Evolutionary conservation across 2,888 invertebrate species (phyloP).

Genomic region (Caenorhabditis sp.): DNA sequence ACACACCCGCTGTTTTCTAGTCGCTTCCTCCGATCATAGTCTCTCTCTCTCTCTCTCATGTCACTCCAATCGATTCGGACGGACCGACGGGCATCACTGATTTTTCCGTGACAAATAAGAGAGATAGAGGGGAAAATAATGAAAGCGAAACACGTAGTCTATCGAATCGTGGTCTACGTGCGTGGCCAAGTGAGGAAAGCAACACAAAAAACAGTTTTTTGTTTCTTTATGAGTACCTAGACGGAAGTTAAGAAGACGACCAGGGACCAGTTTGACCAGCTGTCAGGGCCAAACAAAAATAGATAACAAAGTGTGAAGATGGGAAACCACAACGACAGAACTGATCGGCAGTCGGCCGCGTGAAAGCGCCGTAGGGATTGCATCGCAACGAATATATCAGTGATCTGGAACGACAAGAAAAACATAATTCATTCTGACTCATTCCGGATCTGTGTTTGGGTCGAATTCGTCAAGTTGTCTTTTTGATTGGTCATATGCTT

Average conservation of each 20-base stretch:
- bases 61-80: conserved; percentile 42
- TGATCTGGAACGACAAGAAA: not conserved
- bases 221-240: too few species aligned
- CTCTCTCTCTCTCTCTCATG: conserved; percentile 11
- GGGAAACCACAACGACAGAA: conserved; percentile 21
- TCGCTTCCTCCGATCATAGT: conserved; percentile 28
- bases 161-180: conserved; percentile 12
- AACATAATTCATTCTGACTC: not conserved
- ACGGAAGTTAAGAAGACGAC: too few species aligned
- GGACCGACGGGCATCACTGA: conserved; percentile 35
- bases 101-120: conserved; percentile 51
- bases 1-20: conserved; percentile 44
- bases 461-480: conserved; percentile 7
- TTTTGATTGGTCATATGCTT: conserved; percentile 26
- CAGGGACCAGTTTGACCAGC: conserved; percentile 33
- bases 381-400: conserved; percentile 4
- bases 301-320: too few species aligned
- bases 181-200: not conserved
- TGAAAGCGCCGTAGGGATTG: conserved; percentile 15
- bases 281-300: not conserved
- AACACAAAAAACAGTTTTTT: conserved; percentile 9
- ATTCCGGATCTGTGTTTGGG: conserved; percentile 3
- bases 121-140: conserved; percentile 28
- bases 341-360: too few species aligned
- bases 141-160: conserved; percentile 40